Evolutionary conservation across 2,113 vertebrate genomes (phyloP).

Genomic region (Regulus satrapa): DNA sequence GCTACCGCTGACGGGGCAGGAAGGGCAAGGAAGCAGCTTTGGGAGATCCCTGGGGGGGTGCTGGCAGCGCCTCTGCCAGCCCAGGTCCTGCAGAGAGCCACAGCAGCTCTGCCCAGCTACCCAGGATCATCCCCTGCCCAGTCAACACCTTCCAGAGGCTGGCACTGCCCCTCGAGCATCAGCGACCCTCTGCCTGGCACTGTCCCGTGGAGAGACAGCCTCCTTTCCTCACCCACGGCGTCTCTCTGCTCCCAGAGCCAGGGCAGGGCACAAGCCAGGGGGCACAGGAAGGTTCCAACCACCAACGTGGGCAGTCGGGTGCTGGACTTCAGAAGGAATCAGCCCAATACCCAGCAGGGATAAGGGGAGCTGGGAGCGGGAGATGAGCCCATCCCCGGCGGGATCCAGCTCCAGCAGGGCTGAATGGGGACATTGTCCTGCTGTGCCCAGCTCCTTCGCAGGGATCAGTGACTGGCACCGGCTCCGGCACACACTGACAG

Average conservation of each 20-base stretch:
- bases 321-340: not conserved
- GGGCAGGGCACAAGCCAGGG: not conserved
- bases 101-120: not conserved
- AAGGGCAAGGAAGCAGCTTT: not conserved
- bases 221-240: fast-evolving
- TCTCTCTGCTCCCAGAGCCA: no score
- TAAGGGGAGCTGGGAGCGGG: not conserved
- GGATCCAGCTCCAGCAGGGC: not conserved
- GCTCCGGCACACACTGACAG: not conserved
- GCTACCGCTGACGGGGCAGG: fast-evolving
- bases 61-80: not conserved
- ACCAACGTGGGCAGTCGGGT: fast-evolving
- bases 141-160: not conserved
- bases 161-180: fast-evolving
- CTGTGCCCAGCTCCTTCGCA: not conserved
- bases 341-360: not conserved
- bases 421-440: conserved; percentile 35
- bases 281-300: not conserved
- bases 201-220: not conserved
- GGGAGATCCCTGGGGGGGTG: not conserved
- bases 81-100: not conserved
- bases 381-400: not conserved
- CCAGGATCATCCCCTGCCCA: not conserved
- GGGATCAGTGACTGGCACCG: not conserved
- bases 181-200: not conserved